Evolutionary conservation across 2,113 vertebrate species (phyloP).

Genomic region (Serilophus lunatus): DNA sequence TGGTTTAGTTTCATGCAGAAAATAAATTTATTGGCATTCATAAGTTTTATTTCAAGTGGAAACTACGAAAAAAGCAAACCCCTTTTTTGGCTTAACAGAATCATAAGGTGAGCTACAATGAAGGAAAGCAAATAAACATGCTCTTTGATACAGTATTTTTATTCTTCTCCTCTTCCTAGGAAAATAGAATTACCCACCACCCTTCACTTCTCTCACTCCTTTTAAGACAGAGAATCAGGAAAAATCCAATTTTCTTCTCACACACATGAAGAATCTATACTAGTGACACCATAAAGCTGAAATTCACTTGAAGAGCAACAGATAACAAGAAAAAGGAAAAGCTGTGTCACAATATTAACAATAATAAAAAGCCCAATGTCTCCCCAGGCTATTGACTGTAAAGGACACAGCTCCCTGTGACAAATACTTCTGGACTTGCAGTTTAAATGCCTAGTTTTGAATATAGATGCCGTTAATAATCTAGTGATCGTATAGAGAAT

Average conservation of each 20-base stretch:
- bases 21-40: not conserved
- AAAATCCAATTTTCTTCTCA: not conserved
- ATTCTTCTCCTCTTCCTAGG: not conserved
- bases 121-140: not conserved
- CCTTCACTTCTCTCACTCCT: not conserved
- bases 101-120: not conserved
- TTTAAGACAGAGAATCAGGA: not conserved
- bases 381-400: not conserved
- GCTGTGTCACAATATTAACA: not conserved
- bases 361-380: not conserved
- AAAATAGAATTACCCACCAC: not conserved
- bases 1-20: not conserved
- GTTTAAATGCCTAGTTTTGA: slow-evolving; percentile 2
- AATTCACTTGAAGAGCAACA: not conserved
- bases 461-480: slow-evolving; percentile 72
- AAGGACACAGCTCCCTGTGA: not conserved
- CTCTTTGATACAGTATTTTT: not conserved
- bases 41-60: not conserved
- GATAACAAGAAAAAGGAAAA: not conserved
- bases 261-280: not conserved
- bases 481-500: slow-evolving; percentile 26
- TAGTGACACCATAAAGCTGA: not conserved
- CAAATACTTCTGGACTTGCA: not conserved
- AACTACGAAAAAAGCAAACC: not conserved
- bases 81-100: not conserved